phyloP scores from a whole-genome alignment of 1,140 invertebrate species.

The Drosophila takahashii region DNA sequence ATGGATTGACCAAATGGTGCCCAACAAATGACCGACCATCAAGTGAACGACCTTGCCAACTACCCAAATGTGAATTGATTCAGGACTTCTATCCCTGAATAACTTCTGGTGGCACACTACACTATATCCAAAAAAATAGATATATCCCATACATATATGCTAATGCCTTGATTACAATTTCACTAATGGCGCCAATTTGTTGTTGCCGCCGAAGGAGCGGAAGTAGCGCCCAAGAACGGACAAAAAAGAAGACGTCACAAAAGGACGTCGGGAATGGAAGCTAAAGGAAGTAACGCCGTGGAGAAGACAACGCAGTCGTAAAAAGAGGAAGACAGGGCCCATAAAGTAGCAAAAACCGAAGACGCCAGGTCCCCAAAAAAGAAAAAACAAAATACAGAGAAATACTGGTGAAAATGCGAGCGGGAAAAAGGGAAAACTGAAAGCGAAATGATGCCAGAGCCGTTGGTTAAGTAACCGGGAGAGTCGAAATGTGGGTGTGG shows the following conservation, averaged over 20 bases:
- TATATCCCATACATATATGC: slow-evolving; percentile 23
- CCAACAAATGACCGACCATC: slow-evolving; percentile 1
- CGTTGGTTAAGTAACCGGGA: slow-evolving; percentile 34
- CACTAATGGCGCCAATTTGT: slow-evolving; percentile 76
- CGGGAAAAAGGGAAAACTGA: slow-evolving; percentile 27
- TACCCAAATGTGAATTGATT: slow-evolving; percentile 15
- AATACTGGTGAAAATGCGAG: slow-evolving; percentile 1
- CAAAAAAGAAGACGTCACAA: slow-evolving; percentile 48
- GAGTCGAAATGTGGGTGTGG: not conserved
- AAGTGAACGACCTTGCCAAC: slow-evolving; percentile 36
- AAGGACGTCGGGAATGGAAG: slow-evolving; percentile 21
- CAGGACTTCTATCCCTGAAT: not conserved
- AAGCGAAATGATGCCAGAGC: slow-evolving; percentile 37
- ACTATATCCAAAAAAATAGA: slow-evolving; percentile 6
- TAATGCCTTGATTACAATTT: slow-evolving; percentile 74
- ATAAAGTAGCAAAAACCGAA: slow-evolving; percentile 47
- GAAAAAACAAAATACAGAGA: slow-evolving; percentile 7
- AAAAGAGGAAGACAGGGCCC: slow-evolving; percentile 12
- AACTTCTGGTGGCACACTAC: slow-evolving; percentile 18
- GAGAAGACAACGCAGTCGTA: slow-evolving; percentile 26
- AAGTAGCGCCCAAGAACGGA: slow-evolving; percentile 33
- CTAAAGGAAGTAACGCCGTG: slow-evolving; percentile 6
- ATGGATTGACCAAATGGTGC: not conserved
- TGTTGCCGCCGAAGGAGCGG: slow-evolving; percentile 45
- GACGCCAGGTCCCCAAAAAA: slow-evolving; percentile 22